phyloP scores from a whole-genome alignment of 2,888 invertebrate species.

The Apamea crenata region DNA sequence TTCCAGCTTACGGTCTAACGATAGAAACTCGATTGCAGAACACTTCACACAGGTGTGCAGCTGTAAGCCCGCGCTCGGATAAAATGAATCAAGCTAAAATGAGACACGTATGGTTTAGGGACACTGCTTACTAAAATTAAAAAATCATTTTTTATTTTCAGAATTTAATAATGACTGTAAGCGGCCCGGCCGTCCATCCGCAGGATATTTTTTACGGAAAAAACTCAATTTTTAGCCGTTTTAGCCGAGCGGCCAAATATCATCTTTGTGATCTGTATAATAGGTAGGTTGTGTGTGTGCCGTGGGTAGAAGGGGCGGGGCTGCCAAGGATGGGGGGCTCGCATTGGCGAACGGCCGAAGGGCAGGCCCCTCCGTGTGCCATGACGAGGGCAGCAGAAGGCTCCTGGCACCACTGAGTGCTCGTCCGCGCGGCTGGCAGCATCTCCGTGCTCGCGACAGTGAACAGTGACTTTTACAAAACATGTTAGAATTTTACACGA shows the following conservation, averaged over 20 bases:
- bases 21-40: constrained; percentile 40
- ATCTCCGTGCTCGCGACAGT: constrained; percentile 72
- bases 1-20: constrained; percentile 7
- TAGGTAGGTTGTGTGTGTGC: constrained; percentile 81
- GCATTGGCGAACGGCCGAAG: constrained; percentile 78
- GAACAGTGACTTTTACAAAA: constrained; percentile 74
- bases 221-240: constrained; percentile 82
- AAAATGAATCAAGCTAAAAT: constrained; percentile 13
- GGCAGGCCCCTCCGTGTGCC: constrained; percentile 62
- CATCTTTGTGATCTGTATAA: constrained; percentile 83
- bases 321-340: constrained; percentile 60
- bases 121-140: constrained; percentile 17
- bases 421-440: constrained; percentile 73
- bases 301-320: constrained; percentile 79
- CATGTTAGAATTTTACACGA: constrained; percentile 94
- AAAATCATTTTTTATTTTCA: constrained; percentile 47
- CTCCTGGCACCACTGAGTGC: constrained; percentile 76
- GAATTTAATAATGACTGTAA: constrained; percentile 59
- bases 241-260: constrained; percentile 82
- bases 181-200: constrained; percentile 45
- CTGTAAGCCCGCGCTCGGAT: not conserved
- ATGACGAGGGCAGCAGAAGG: constrained; percentile 65
- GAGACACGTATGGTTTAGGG: constrained; percentile 27
- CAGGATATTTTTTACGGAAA: constrained; percentile 76
- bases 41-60: constrained; percentile 5